Evolutionary conservation across 1,140 invertebrate genomes (phyloP).

Genomic region (Thalassaphorura encarpata): DNA sequence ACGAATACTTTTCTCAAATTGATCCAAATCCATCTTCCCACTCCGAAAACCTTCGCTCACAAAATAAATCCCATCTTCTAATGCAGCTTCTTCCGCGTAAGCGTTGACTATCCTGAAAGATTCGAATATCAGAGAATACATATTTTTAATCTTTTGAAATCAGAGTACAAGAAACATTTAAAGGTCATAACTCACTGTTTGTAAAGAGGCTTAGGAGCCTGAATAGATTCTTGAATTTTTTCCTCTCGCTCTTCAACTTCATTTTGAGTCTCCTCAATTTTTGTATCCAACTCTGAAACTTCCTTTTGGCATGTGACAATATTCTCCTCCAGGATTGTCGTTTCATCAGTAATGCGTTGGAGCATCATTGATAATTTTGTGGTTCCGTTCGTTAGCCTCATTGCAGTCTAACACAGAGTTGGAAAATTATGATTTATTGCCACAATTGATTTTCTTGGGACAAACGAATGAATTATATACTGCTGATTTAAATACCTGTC

Average conservation of each 20-base stretch:
- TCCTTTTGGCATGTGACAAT: conserved; percentile 73
- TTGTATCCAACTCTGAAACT: conserved; percentile 54
- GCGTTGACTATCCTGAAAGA: conserved; percentile 70
- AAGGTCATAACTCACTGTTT: conserved; percentile 59
- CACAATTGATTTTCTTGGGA: no score
- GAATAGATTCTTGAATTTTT: conserved; percentile 93
- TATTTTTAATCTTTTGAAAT: background rate
- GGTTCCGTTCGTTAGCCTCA: conserved; percentile 12
- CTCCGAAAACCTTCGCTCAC: conserved; percentile 87
- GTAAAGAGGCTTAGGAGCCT: conserved; percentile 89
- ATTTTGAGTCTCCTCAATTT: background rate
- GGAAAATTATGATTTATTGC: no score
- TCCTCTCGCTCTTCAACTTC: conserved; percentile 55
- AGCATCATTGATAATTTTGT: conserved; percentile 18
- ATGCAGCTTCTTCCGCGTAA: conserved; percentile 94
- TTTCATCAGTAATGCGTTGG: conserved; percentile 22
- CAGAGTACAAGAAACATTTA: background rate
- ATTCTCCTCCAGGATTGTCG: conserved; percentile 71
- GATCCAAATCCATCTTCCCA: conserved; percentile 87
- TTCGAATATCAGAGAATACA: no score
- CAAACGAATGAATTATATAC: no score
- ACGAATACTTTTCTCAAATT: conserved; percentile 93
- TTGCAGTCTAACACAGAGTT: no score
- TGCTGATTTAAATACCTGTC: no score
- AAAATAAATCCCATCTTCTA: conserved; percentile 97